A percentile compares a stretch with the other conserved stretches of the same genome.
These are phyloP conservation scores for Regulus satrapa DNA, from an alignment of 2,113 vertebrate genomes.

Conservation along the genomic window DNA sequence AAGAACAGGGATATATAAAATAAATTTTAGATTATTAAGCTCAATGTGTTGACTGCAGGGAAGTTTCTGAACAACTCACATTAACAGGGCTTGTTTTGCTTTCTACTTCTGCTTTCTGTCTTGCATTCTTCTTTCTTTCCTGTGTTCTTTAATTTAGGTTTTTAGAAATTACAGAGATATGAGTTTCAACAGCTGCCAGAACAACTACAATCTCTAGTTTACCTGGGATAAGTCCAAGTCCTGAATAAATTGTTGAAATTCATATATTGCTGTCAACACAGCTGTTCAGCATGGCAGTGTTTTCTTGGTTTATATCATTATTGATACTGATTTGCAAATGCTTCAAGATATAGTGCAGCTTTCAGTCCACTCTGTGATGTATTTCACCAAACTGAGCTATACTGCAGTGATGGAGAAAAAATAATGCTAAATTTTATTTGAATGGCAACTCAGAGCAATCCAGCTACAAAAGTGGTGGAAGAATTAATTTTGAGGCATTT, in stretches of 20 bases:
- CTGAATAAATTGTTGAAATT: not conserved
- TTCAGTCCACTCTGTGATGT: not conserved
- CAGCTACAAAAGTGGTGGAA: not conserved
- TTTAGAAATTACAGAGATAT: not conserved
- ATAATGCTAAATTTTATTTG: not conserved
- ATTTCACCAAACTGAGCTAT: not conserved
- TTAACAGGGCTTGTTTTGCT: not conserved
- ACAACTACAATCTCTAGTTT: not conserved
- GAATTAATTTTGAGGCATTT: not conserved
- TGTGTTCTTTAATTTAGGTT: not conserved
- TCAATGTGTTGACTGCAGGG: not conserved
- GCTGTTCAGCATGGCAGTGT: not conserved
- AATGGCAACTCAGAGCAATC: not conserved
- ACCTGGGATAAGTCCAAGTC: not conserved
- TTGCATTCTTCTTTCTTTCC: not conserved
- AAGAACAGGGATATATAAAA: not conserved
- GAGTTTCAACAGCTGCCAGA: not conserved
- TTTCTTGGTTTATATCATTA: not conserved
- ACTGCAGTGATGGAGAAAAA: not conserved
- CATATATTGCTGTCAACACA: not conserved
- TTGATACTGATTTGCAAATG: not conserved
- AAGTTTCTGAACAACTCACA: not conserved
- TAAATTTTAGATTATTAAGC: not conserved
- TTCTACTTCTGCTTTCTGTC: not conserved
- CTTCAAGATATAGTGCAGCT: not conserved